Percentiles rank a stretch among this genome's conserved stretches.
Conservation (phyloP, 2,113 vertebrate species). For the Callorhinus ursinus region DNA sequence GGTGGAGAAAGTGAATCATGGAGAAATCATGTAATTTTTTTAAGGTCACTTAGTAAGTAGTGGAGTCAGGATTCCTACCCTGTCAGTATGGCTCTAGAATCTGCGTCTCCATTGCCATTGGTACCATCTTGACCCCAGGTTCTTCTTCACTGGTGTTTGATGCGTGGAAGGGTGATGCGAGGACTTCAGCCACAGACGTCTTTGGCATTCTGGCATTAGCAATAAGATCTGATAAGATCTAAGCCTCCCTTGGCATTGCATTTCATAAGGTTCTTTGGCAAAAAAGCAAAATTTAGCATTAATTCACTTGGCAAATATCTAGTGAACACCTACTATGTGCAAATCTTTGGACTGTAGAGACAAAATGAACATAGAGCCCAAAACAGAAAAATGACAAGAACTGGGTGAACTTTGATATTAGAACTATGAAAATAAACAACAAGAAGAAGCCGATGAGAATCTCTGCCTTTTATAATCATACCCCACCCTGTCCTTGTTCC, state of each 20-base stretch:
- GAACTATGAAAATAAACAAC: not conserved
- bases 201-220: not conserved
- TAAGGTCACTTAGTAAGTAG: not conserved
- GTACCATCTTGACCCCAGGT: no score
- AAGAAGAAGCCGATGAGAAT: not conserved
- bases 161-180: not conserved
- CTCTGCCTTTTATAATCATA: fast-evolving
- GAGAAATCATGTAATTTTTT: not conserved
- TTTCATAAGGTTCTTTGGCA: not conserved
- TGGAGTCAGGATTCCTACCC: no score
- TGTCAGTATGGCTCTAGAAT: not conserved
- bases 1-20: not conserved
- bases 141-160: not conserved
- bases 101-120: not conserved
- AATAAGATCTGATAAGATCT: not conserved
- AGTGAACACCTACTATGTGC: not conserved
- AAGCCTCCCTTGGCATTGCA: not conserved
- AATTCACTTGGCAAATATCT: not conserved
- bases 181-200: not conserved
- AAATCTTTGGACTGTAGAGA: not conserved
- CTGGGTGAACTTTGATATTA: not conserved
- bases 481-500: not conserved
- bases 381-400: not conserved
- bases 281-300: not conserved
- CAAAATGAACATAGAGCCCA: not conserved